These are phyloP conservation scores for Danio jaintianensis DNA, from an alignment of 2,797 vertebrate genomes.

Conservation along the genomic window DNA sequence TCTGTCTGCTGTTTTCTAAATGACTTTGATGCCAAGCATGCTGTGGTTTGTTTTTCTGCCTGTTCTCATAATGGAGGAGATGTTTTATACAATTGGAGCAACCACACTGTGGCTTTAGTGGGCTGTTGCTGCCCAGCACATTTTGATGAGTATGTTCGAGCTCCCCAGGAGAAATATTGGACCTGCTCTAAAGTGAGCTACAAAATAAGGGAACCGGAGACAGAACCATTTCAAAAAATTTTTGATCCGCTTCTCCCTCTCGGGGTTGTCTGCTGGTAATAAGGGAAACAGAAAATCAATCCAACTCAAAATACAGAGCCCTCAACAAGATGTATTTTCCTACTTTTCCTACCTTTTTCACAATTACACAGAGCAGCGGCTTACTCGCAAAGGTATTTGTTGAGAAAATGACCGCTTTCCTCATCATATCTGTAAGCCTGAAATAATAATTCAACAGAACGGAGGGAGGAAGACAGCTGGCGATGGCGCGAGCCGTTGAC, in stretches of 20 bases:
- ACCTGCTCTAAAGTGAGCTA: conserved; percentile 47
- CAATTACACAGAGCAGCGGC: conserved; percentile 30
- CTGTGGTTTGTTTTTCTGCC: conserved; percentile 41
- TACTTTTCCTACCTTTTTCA: conserved; percentile 26
- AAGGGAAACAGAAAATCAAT: conserved; percentile 58
- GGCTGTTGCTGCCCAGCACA: conserved; percentile 51
- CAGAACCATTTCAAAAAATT: conserved; percentile 53
- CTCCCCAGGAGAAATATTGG: conserved; percentile 53
- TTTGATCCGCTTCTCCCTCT: conserved; percentile 54
- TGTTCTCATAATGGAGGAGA: conserved; percentile 51
- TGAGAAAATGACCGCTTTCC: conserved; percentile 47
- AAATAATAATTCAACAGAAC: conserved; percentile 58
- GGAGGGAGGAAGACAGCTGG: conserved; percentile 42
- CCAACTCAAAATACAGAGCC: conserved; percentile 45
- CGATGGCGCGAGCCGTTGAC: conserved; percentile 33
- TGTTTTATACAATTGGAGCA: conserved; percentile 47
- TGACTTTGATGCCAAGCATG: conserved; percentile 38
- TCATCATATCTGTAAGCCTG: conserved; percentile 39
- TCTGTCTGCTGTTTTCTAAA: conserved; percentile 50
- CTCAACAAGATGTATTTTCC: conserved; percentile 39
- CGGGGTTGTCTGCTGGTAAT: conserved; percentile 52
- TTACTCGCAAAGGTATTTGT: conserved; percentile 41
- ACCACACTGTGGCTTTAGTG: conserved; percentile 43
- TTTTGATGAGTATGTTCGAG: conserved; percentile 54
- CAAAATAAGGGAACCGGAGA: conserved; percentile 51